These are phyloP conservation scores for Characodon lateralis DNA, from an alignment of 2,797 vertebrate genomes.

Conservation along the genomic window DNA sequence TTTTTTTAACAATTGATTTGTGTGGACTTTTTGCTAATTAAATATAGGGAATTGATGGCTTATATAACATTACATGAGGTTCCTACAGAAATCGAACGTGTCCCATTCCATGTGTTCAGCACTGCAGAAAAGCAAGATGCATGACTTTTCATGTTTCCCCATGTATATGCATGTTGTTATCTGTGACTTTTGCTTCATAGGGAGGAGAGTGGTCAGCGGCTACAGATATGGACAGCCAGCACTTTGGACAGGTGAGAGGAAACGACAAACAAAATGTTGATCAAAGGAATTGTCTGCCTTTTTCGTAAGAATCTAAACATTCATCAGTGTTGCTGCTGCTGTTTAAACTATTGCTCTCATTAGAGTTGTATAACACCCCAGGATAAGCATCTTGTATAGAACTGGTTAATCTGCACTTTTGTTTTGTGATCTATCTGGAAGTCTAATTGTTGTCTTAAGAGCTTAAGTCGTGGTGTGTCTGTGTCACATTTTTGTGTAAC, in stretches of 20 bases:
- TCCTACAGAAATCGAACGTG: neutral
- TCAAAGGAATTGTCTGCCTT: neutral
- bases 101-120: neutral
- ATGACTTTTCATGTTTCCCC: neutral
- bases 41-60: neutral
- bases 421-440: neutral
- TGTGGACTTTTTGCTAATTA: neutral
- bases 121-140: neutral
- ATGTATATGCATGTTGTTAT: neutral
- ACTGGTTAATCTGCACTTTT: conserved; percentile 23
- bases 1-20: neutral
- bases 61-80: neutral
- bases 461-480: conserved; percentile 3
- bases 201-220: conserved; percentile 9
- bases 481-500: neutral
- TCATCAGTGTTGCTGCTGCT: neutral
- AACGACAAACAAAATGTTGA: neutral
- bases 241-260: conserved; percentile 32
- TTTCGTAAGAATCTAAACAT: neutral
- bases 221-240: conserved; percentile 1
- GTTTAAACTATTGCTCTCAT: neutral
- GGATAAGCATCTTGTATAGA: neutral
- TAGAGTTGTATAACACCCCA: neutral
- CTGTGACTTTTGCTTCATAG: conserved; percentile 23
- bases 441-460: neutral